Evolutionary conservation across 1,140 invertebrate genomes (phyloP).

Genomic region (Caenorhabditis inopinata): DNA sequence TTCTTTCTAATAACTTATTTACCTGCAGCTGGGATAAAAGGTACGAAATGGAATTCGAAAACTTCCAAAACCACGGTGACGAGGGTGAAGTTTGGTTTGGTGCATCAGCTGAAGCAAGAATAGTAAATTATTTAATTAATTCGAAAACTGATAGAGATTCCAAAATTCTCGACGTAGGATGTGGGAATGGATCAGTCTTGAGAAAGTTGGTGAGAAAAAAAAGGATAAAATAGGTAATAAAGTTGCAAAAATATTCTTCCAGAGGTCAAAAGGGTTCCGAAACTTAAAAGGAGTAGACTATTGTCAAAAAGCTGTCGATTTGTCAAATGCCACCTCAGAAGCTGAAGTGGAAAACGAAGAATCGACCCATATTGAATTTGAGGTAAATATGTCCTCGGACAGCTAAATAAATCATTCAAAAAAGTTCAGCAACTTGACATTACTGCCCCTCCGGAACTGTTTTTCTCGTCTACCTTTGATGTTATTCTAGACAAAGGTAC

Average conservation of each 20-base stretch:
- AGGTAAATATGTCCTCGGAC: not conserved
- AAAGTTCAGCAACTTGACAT: conserved; percentile 38
- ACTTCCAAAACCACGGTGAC: conserved; percentile 81
- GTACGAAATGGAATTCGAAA: conserved; percentile 79
- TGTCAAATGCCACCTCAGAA: conserved; percentile 74
- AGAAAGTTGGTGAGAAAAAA: conserved; percentile 73
- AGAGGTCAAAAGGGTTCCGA: conserved; percentile 74
- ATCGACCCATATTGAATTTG: conserved; percentile 12
- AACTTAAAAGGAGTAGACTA: conserved; percentile 82
- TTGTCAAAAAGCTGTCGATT: conserved; percentile 76
- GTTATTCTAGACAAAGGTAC: conserved; percentile 85
- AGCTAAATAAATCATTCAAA: too few species aligned
- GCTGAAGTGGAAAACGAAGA: conserved; percentile 59
- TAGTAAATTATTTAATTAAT: conserved; percentile 55
- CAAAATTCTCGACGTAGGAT: conserved; percentile 74
- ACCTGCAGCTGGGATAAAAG: conserved; percentile 77
- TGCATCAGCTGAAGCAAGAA: conserved; percentile 74
- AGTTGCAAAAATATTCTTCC: conserved; percentile 47
- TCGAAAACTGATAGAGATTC: conserved; percentile 51
- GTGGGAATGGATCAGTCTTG: conserved; percentile 85
- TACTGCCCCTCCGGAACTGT: not conserved
- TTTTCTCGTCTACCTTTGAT: conserved; percentile 66
- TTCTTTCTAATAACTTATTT: not conserved
- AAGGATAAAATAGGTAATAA: not conserved
- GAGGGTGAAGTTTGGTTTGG: conserved; percentile 85